phyloP scores from a whole-genome alignment of 2,113 vertebrate species.

The Grammomys surdaster region DNA sequence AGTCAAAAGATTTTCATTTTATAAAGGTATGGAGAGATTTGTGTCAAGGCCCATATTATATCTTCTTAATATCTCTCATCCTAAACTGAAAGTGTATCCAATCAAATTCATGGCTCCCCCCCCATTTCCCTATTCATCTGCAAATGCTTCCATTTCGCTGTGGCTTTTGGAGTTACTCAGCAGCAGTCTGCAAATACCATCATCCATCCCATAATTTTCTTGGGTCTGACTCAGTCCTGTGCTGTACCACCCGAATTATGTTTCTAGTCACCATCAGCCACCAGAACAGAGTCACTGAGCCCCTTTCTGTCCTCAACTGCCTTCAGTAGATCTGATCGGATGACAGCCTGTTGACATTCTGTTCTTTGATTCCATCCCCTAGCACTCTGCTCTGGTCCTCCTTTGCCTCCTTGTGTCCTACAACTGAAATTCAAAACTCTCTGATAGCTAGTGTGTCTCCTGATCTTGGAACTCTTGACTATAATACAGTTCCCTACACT shows the following conservation, averaged over 20 bases:
- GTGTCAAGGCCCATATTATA: neutral
- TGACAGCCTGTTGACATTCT: neutral
- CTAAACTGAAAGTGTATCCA: neutral
- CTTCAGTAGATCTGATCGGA: neutral
- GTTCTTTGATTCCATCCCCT: neutral
- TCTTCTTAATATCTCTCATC: constrained; percentile 24
- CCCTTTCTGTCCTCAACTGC: neutral
- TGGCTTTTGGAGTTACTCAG: neutral
- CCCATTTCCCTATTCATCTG: constrained; percentile 6
- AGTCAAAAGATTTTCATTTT: constrained; percentile 48
- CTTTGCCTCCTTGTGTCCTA: neutral
- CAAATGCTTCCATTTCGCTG: neutral
- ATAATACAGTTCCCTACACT: neutral
- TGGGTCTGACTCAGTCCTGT: neutral
- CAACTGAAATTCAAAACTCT: neutral
- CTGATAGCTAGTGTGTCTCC: neutral
- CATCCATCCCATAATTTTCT: neutral
- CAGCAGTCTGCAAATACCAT: neutral
- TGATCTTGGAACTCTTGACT: neutral
- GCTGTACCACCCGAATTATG: neutral
- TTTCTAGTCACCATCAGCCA: neutral
- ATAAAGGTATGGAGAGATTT: constrained; percentile 9
- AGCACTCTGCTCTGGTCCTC: neutral
- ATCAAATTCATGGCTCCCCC: neutral
- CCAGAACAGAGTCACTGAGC: neutral